Evolutionary conservation across 1,140 invertebrate genomes (phyloP).

Genomic region (Bombus impatiens): DNA sequence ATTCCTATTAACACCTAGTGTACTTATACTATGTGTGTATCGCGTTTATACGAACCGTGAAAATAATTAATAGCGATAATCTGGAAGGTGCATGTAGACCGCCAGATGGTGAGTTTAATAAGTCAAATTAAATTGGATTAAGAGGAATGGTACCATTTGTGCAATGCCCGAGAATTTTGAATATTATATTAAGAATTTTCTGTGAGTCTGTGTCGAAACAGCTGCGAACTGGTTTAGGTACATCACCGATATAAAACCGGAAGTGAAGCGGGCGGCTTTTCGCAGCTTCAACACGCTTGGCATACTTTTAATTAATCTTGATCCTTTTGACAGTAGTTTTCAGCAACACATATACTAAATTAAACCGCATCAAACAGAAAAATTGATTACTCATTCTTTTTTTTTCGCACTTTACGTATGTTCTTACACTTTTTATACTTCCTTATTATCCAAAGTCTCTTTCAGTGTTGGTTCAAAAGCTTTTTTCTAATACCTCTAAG

Average conservation of each 20-base stretch:
- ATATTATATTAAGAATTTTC: conserved; percentile 67
- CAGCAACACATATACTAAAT: background rate
- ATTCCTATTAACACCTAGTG: background rate
- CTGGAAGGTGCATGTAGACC: conserved; percentile 46
- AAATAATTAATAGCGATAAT: conserved; percentile 68
- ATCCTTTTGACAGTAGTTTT: background rate
- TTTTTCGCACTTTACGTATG: background rate
- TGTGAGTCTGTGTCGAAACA: conserved; percentile 37
- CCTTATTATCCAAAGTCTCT: background rate
- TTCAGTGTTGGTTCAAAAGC: background rate
- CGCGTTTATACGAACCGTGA: conserved; percentile 49
- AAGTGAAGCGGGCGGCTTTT: conserved; percentile 15
- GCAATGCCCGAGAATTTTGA: conserved; percentile 62
- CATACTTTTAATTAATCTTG: conserved; percentile 48
- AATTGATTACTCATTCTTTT: too few species aligned
- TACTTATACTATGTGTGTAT: background rate
- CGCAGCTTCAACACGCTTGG: background rate
- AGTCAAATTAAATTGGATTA: conserved; percentile 74
- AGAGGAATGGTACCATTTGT: conserved; percentile 51
- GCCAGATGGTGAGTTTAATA: conserved; percentile 73
- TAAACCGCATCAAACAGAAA: too few species aligned
- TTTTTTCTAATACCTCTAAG: background rate
- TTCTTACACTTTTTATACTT: background rate
- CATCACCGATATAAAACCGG: conserved; percentile 31
- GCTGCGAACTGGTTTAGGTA: conserved; percentile 38